Conservation (phyloP, 1,140 invertebrate genomes). For the Apocrypta bakeri region DNA sequence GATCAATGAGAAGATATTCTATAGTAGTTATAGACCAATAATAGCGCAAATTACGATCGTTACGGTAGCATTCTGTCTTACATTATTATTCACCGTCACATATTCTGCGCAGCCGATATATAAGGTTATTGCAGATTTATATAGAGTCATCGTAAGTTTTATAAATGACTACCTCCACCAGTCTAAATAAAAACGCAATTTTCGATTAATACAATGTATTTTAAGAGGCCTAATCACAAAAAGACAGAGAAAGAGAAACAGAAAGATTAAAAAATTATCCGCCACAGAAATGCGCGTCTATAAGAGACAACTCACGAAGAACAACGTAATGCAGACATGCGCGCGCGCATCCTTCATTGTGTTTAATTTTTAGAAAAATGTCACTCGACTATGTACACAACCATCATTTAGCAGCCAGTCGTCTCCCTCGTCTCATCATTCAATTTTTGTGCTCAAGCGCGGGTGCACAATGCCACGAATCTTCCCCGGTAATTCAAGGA, state of each 20-base stretch:
- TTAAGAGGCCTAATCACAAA: constrained; percentile 41
- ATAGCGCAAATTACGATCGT: constrained; percentile 18
- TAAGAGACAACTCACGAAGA: not conserved
- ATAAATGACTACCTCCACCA: not conserved
- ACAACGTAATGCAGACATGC: not conserved
- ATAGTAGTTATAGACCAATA: not conserved
- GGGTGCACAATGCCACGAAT: constrained; percentile 18
- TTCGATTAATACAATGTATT: constrained; percentile 48
- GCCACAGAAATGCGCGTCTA: constrained; percentile 36
- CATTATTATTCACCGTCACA: constrained; percentile 40
- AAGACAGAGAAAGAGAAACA: not conserved
- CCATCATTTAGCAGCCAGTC: constrained; percentile 43
- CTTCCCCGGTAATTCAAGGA: constrained; percentile 27
- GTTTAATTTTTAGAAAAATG: constrained; percentile 51
- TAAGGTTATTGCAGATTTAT: not conserved
- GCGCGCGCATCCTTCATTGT: constrained; percentile 26
- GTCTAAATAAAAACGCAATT: constrained; percentile 26
- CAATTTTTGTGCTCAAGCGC: constrained; percentile 40
- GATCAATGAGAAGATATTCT: too few species aligned
- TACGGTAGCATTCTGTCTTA: not conserved
- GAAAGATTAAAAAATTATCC: constrained; percentile 24
- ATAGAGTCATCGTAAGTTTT: not conserved
- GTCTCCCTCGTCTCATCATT: constrained; percentile 35
- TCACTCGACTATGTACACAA: constrained; percentile 45
- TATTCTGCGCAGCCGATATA: constrained; percentile 5